phyloP scores from a whole-genome alignment of 2,113 vertebrate genomes.

The Dicentrarchus labrax region DNA sequence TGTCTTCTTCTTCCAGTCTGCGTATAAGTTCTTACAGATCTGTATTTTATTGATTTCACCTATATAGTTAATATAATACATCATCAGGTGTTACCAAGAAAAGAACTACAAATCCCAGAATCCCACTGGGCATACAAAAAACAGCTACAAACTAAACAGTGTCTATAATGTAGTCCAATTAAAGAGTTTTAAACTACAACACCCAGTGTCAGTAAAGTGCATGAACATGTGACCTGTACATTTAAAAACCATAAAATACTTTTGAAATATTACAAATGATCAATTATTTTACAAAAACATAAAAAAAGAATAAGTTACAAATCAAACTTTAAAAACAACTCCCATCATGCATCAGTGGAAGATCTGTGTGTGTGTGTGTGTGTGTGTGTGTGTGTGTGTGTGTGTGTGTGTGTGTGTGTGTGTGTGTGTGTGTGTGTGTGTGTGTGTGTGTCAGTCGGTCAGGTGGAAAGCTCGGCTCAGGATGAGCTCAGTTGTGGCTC shows the following conservation, averaged over 20 bases:
- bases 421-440: constrained; percentile 9
- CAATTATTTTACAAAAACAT: background rate
- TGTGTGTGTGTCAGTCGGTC: constrained; percentile 38
- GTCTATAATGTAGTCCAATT: background rate
- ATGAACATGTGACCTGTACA: too few species aligned
- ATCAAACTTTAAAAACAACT: background rate
- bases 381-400: constrained; percentile 10
- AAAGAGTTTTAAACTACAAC: background rate
- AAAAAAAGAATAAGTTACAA: background rate
- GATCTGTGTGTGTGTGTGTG: background rate
- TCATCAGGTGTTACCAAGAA: too few species aligned
- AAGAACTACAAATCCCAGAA: background rate
- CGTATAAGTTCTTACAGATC: too few species aligned
- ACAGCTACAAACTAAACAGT: background rate
- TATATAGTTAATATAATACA: too few species aligned
- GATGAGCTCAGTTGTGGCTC: constrained; percentile 72
- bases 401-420: background rate
- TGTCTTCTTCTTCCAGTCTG: too few species aligned
- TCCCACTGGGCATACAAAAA: background rate
- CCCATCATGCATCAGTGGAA: background rate
- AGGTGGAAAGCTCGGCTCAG: constrained; percentile 79
- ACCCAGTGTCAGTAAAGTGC: constrained; percentile 6
- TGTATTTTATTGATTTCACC: too few species aligned
- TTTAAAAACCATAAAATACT: background rate
- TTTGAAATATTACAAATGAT: background rate